A percentile compares a stretch with the other conserved stretches of the same genome.
These are phyloP conservation scores for Polietes domitor DNA, from an alignment of 2,888 invertebrate species.

Conservation along the genomic window DNA sequence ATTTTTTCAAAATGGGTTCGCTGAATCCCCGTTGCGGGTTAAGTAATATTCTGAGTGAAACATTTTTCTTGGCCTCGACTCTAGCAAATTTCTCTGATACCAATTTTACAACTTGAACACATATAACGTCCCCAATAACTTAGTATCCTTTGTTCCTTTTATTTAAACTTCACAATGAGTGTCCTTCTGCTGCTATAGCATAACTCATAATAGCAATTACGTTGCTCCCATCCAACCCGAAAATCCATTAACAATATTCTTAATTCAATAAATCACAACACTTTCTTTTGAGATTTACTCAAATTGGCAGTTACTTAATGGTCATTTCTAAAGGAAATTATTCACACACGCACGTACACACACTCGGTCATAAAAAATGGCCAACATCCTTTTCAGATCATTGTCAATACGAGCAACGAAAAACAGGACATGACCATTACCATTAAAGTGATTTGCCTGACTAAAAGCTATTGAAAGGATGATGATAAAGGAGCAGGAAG, in stretches of 20 bases:
- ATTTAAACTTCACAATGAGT: too few species aligned
- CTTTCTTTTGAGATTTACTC: slow-evolving; percentile 24
- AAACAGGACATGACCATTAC: slow-evolving; percentile 26
- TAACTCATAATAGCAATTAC: slow-evolving; percentile 14
- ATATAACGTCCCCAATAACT: too few species aligned
- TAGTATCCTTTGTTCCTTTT: not conserved
- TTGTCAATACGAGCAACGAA: not conserved
- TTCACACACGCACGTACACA: not conserved
- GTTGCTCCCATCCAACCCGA: not conserved
- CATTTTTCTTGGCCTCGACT: too few species aligned
- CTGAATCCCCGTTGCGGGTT: too few species aligned
- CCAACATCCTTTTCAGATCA: slow-evolving; percentile 21
- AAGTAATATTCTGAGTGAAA: too few species aligned
- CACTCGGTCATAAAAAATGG: slow-evolving; percentile 2
- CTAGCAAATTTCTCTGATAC: too few species aligned
- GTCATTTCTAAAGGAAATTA: slow-evolving; percentile 12
- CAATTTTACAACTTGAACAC: too few species aligned
- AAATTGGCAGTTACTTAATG: slow-evolving; percentile 41
- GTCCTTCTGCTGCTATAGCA: not conserved
- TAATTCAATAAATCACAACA: slow-evolving; percentile 49
- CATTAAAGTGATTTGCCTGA: slow-evolving; percentile 54
- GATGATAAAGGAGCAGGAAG: slow-evolving; percentile 8
- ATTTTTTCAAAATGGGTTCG: too few species aligned
- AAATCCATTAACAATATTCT: slow-evolving; percentile 26
- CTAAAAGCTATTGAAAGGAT: slow-evolving; percentile 44